phyloP scores from a whole-genome alignment of 2,888 invertebrate genomes.

The Sinopyrophorus schimmeli region DNA sequence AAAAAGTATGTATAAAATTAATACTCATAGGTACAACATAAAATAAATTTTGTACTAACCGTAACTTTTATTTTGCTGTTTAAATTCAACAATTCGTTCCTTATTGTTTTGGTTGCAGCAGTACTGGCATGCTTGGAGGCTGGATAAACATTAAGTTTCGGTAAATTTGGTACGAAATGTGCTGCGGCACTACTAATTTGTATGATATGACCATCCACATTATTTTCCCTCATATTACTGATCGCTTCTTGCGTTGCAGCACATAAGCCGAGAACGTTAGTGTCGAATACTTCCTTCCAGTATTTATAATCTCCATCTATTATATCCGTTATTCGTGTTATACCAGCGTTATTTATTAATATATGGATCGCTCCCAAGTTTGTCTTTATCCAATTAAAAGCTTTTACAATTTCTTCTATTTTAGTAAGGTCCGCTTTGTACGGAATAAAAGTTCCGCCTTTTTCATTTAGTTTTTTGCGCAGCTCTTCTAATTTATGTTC shows the following conservation, averaged over 20 bases:
- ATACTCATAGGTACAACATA: no score
- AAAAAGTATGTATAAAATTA: no score
- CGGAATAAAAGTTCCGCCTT: conserved; percentile 32
- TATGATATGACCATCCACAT: conserved; percentile 21
- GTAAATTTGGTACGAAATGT: conserved; percentile 21
- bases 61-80: conserved; percentile 53
- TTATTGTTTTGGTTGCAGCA: conserved; percentile 56
- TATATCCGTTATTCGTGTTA: conserved; percentile 23
- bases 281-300: conserved; percentile 19
- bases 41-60: no score
- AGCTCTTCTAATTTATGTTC: conserved; percentile 29
- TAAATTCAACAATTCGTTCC: conserved; percentile 54
- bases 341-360: conserved; percentile 38
- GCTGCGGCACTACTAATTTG: conserved; percentile 20
- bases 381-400: conserved; percentile 23
- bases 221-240: conserved; percentile 35
- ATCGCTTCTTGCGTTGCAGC: conserved; percentile 19
- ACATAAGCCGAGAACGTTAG: conserved; percentile 19
- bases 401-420: conserved; percentile 11
- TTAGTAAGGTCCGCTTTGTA: conserved; percentile 26
- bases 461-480: conserved; percentile 17
- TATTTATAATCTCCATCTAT: conserved; percentile 30
- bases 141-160: conserved; percentile 52
- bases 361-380: conserved; percentile 37
- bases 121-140: conserved; percentile 60